These are phyloP conservation scores for Galleria mellonella DNA, from an alignment of 1,140 invertebrate genomes.

Conservation along the genomic window DNA sequence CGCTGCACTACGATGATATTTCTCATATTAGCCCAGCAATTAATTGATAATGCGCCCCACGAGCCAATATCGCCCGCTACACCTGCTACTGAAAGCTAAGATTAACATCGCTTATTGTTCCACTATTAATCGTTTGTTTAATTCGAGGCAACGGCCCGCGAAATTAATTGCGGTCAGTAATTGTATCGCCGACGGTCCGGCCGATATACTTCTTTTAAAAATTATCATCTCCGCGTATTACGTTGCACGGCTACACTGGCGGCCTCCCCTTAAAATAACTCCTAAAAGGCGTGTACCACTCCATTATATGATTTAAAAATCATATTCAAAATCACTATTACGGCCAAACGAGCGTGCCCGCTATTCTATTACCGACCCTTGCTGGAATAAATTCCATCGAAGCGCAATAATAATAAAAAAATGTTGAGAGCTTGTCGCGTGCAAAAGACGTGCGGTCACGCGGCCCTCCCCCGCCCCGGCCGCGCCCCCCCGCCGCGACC, in stretches of 20 bases:
- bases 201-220: too few species aligned
- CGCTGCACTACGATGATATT: slow-evolving; percentile 17
- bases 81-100: slow-evolving; percentile 54
- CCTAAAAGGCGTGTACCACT: slow-evolving; percentile 44
- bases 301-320: slow-evolving; percentile 69
- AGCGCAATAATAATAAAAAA: slow-evolving; percentile 74
- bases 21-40: slow-evolving; percentile 24
- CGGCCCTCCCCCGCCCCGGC: slow-evolving; percentile 14
- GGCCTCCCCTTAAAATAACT: slow-evolving; percentile 32
- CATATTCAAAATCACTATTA: slow-evolving; percentile 59
- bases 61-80: slow-evolving; percentile 21
- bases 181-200: neutral
- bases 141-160: slow-evolving; percentile 37
- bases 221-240: too few species aligned
- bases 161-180: slow-evolving; percentile 24
- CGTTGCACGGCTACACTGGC: too few species aligned
- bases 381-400: slow-evolving; percentile 62
- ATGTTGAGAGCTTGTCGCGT: slow-evolving; percentile 70
- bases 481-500: slow-evolving; percentile 22
- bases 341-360: slow-evolving; percentile 42
- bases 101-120: slow-evolving; percentile 52
- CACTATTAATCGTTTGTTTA: slow-evolving; percentile 54
- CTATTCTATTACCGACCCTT: slow-evolving; percentile 55
- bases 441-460: slow-evolving; percentile 70
- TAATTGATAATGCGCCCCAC: slow-evolving; percentile 42